Conservation (phyloP, 2,113 vertebrate genomes). For the Strix uralensis region DNA sequence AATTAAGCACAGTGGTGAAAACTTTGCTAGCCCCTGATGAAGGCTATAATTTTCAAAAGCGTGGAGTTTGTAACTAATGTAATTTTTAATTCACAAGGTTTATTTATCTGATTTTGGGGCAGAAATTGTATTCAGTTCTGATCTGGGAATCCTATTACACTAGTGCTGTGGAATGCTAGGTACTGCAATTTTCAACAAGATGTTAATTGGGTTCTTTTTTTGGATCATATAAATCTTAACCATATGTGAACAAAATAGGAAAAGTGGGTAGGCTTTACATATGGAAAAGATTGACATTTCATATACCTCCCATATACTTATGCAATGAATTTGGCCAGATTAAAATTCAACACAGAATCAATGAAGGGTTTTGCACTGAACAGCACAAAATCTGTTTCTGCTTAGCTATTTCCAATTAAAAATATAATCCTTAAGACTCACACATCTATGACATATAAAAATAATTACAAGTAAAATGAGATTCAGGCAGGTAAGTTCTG, state of each 20-base stretch:
- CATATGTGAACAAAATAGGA: neutral
- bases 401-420: slow-evolving; percentile 19
- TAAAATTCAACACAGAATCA: slow-evolving; percentile 15
- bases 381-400: slow-evolving; percentile 10
- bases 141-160: neutral
- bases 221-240: neutral
- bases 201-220: neutral
- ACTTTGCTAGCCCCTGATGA: neutral
- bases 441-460: neutral
- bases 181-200: neutral
- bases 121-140: neutral
- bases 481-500: neutral
- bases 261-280: neutral
- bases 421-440: neutral
- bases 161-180: neutral
- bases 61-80: neutral
- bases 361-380: neutral
- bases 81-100: neutral
- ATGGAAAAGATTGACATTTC: slow-evolving; percentile 7
- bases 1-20: neutral
- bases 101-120: neutral
- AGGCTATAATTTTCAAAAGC: neutral
- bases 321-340: neutral
- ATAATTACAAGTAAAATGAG: neutral
- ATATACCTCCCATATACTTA: neutral